Percentiles rank a stretch among this genome's conserved stretches.
These are phyloP conservation scores for Lampropteryx suffumata DNA, from an alignment of 2,888 invertebrate genomes.

Conservation along the genomic window DNA sequence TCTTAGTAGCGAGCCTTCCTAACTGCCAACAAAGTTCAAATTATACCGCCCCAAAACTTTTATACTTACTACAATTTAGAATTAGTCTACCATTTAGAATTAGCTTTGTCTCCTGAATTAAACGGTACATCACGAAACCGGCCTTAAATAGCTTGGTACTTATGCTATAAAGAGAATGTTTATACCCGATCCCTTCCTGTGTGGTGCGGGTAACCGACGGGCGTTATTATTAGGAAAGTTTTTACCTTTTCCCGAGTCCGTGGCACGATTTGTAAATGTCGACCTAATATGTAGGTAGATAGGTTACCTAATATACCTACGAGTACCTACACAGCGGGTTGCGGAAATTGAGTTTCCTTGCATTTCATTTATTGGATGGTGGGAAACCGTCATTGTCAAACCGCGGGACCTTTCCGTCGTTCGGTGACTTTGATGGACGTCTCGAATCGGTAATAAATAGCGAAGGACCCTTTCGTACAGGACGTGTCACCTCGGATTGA, in stretches of 20 bases:
- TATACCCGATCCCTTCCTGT: conserved; percentile 39
- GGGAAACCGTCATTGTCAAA: conserved; percentile 43
- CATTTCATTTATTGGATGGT: conserved; percentile 57
- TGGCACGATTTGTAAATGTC: conserved; percentile 41
- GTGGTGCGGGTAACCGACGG: conserved; percentile 31
- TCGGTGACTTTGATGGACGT: conserved; percentile 38
- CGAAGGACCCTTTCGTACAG: conserved; percentile 23
- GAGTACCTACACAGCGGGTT: conserved; percentile 41
- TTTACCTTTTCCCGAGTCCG: conserved; percentile 44
- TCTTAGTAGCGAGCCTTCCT: neutral
- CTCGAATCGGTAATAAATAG: conserved; percentile 38
- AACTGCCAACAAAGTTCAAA: conserved; percentile 13
- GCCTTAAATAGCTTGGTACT: conserved; percentile 57
- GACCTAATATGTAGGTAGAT: no score
- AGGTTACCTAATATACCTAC: no score
- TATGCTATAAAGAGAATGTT: conserved; percentile 47
- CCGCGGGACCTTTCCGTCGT: conserved; percentile 23
- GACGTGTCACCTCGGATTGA: neutral
- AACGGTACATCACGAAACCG: conserved; percentile 40
- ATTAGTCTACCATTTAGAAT: conserved; percentile 27
- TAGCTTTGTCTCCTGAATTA: conserved; percentile 31
- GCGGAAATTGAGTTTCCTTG: conserved; percentile 65
- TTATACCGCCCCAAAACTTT: neutral
- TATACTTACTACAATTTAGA: no score
- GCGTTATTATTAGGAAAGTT: conserved; percentile 57